These are phyloP conservation scores for Meiosimyza platycephala DNA, from an alignment of 2,888 invertebrate species.

Conservation along the genomic window DNA sequence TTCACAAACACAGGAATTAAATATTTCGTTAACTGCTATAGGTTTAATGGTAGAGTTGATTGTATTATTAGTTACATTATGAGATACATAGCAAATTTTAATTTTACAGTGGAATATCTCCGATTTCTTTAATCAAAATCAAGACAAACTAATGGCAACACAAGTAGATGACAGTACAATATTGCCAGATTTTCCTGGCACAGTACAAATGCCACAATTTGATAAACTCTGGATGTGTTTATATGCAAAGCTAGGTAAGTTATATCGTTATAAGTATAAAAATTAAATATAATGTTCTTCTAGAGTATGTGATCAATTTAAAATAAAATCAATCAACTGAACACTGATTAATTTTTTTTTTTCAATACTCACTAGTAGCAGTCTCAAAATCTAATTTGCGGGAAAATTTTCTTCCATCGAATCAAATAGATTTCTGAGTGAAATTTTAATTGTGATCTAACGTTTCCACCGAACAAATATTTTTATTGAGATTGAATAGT, in stretches of 20 bases:
- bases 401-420: too few species aligned
- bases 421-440: too few species aligned
- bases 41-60: constrained; percentile 85
- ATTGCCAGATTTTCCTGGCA: constrained; percentile 85
- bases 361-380: too few species aligned
- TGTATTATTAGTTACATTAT: constrained; percentile 11
- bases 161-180: constrained; percentile 80
- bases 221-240: constrained; percentile 97
- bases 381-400: too few species aligned
- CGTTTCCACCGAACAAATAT: too few species aligned
- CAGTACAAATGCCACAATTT: constrained; percentile 86
- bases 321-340: too few species aligned
- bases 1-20: constrained; percentile 94
- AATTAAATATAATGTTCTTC: not conserved
- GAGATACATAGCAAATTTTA: constrained; percentile 20
- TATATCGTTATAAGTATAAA: not conserved
- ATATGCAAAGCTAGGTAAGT: constrained; percentile 78
- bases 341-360: too few species aligned
- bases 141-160: constrained; percentile 82
- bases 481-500: too few species aligned
- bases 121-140: constrained; percentile 96
- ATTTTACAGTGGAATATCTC: constrained; percentile 95
- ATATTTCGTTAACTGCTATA: constrained; percentile 96
- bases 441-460: too few species aligned
- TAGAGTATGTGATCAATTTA: not conserved